phyloP scores from a whole-genome alignment of 2,888 invertebrate genomes.

The Acronicta aceris region DNA sequence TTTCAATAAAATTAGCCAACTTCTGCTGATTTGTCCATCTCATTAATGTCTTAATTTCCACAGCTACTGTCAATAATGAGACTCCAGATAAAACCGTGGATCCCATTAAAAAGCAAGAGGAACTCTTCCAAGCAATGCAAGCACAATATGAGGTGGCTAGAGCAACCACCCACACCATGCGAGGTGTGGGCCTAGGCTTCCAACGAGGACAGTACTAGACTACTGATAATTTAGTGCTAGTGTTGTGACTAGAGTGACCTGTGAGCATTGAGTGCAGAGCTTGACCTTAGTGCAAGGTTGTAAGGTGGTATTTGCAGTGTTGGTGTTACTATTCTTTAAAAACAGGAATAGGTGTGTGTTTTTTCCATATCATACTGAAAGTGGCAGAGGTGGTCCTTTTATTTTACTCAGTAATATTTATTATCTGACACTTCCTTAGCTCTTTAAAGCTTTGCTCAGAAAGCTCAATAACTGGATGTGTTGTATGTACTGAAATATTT shows the following conservation, averaged over 20 bases:
- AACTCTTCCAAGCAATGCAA: constrained; percentile 97
- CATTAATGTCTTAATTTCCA: constrained; percentile 11
- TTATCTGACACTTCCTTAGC: neutral
- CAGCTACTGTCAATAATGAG: constrained; percentile 79
- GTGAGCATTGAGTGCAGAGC: constrained; percentile 3
- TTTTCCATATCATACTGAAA: neutral
- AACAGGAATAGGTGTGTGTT: neutral
- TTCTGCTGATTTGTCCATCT: too few species aligned
- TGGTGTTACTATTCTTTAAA: neutral
- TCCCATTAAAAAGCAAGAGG: constrained; percentile 92
- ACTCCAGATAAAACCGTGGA: constrained; percentile 82
- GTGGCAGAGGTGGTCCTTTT: neutral
- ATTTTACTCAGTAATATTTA: too few species aligned
- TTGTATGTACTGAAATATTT: constrained; percentile 14
- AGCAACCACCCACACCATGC: constrained; percentile 98
- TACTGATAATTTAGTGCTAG: constrained; percentile 31
- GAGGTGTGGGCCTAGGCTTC: constrained; percentile 96
- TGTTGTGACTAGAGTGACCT: constrained; percentile 27
- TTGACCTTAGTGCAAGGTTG: constrained; percentile 3
- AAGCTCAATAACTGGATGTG: constrained; percentile 6
- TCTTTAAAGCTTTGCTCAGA: constrained; percentile 7
- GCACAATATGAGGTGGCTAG: constrained; percentile 98
- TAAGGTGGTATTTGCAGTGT: neutral
- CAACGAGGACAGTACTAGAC: constrained; percentile 80
- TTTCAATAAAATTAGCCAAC: too few species aligned